Percentiles rank a stretch among this genome's conserved stretches.
phyloP scores from a whole-genome alignment of 1,140 invertebrate species.

The Hyles euphorbiae region DNA sequence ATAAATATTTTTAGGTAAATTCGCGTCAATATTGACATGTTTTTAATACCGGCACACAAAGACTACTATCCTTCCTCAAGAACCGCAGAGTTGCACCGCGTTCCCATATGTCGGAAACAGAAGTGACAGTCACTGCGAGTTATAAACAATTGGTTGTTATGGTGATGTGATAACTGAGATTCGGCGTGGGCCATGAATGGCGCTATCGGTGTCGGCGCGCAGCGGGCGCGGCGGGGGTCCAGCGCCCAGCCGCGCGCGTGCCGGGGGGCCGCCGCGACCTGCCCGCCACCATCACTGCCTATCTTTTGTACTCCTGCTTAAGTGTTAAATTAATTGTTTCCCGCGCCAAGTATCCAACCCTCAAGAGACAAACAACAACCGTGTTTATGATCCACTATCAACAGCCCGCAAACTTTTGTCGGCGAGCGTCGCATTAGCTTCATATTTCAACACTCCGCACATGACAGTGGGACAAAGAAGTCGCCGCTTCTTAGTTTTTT shows the following conservation, averaged over 20 bases:
- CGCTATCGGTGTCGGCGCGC: conserved; percentile 32
- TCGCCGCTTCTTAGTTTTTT: conserved; percentile 50
- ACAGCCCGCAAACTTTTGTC: no score
- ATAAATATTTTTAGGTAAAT: neutral
- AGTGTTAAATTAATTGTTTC: conserved; percentile 60
- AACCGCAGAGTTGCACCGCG: no score
- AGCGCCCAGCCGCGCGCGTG: conserved; percentile 35
- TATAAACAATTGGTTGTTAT: conserved; percentile 31
- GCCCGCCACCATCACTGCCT: conserved; percentile 14
- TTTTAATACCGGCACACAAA: no score
- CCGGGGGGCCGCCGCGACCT: conserved; percentile 30
- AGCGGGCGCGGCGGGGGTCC: conserved; percentile 22
- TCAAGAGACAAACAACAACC: neutral
- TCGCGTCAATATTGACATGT: no score
- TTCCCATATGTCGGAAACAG: conserved; percentile 3
- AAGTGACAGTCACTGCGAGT: conserved; percentile 31
- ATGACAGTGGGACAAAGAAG: conserved; percentile 53
- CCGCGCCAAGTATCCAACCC: conserved; percentile 19
- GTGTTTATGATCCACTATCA: conserved; percentile 1
- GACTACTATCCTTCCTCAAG: no score
- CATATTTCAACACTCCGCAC: conserved; percentile 22
- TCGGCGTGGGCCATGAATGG: conserved; percentile 34
- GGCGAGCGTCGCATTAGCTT: neutral
- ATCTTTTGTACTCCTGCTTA: conserved; percentile 32
- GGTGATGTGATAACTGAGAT: conserved; percentile 37